Conservation (phyloP, 2,888 invertebrate species). For the Drosophila monieri region DNA sequence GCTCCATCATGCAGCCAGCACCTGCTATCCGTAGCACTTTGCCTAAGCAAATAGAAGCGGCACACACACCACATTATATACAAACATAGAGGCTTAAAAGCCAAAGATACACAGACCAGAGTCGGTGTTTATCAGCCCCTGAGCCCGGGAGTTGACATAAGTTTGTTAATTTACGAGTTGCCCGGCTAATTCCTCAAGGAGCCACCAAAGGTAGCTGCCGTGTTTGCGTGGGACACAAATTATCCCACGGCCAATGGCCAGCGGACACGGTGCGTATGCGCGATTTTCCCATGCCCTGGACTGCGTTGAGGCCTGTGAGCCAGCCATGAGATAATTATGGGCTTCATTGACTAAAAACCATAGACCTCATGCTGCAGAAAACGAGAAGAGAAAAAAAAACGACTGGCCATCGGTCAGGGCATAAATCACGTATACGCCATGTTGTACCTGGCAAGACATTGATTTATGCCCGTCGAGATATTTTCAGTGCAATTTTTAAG, state of each 20-base stretch:
- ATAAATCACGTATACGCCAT: conserved; percentile 48
- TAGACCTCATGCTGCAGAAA: neutral
- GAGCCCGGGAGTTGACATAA: conserved; percentile 7
- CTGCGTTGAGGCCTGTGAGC: conserved; percentile 30
- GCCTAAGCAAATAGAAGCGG: conserved; percentile 26
- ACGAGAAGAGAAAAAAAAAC: neutral
- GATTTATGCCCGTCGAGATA: conserved; percentile 68
- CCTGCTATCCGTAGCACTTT: conserved; percentile 22
- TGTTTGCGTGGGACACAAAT: conserved; percentile 10
- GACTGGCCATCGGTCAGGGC: conserved; percentile 11
- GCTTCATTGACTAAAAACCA: conserved; percentile 21
- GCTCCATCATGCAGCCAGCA: conserved; percentile 6
- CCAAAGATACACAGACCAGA: conserved; percentile 5
- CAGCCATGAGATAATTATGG: conserved; percentile 34
- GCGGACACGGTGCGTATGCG: conserved; percentile 23
- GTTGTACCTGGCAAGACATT: conserved; percentile 50
- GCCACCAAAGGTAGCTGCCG: conserved; percentile 4
- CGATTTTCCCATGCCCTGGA: conserved; percentile 11
- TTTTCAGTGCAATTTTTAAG: conserved; percentile 63
- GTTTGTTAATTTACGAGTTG: conserved; percentile 33
- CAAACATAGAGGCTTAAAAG: neutral
- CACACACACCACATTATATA: conserved; percentile 3
- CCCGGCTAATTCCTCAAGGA: conserved; percentile 3
- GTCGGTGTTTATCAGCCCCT: conserved; percentile 9
- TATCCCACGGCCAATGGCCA: neutral